Evolutionary conservation across 1,140 invertebrate genomes (phyloP).

Genomic region (Magallana gigas): DNA sequence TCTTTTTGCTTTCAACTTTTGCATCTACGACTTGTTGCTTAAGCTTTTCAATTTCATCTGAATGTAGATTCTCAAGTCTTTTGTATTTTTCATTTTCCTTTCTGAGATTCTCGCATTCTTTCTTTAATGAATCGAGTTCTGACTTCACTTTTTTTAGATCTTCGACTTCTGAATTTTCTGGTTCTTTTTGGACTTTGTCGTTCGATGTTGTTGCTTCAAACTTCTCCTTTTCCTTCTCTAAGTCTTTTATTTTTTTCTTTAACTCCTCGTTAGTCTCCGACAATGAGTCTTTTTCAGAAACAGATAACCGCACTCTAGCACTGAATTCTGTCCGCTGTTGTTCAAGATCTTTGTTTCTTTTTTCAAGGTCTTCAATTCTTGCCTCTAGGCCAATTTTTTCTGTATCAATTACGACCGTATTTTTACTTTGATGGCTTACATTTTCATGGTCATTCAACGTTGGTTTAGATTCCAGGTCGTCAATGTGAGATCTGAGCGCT

Average conservation of each 20-base stretch:
- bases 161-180: neutral
- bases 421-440: conserved; percentile 46
- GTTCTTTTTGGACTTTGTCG: neutral
- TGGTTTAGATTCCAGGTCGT: conserved; percentile 51
- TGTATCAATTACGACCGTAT: conserved; percentile 46
- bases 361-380: conserved; percentile 46
- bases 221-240: neutral
- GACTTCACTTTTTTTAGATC: neutral
- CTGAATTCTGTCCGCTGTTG: conserved; percentile 12
- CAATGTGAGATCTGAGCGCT: conserved; percentile 52
- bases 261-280: conserved; percentile 26
- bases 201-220: neutral
- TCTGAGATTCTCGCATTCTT: neutral
- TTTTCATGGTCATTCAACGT: conserved; percentile 4
- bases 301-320: neutral
- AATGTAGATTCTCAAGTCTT: neutral
- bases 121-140: conserved; percentile 5
- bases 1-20: conserved; percentile 36
- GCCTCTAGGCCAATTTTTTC: conserved; percentile 50
- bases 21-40: neutral
- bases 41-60: conserved; percentile 13
- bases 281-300: conserved; percentile 42
- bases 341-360: conserved; percentile 46
- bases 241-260: neutral
- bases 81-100: conserved; percentile 11